A percentile compares a stretch with the other conserved stretches of the same genome.
Evolutionary conservation across 2,797 vertebrate species (phyloP).

Genomic region (Siniperca undulata): DNA sequence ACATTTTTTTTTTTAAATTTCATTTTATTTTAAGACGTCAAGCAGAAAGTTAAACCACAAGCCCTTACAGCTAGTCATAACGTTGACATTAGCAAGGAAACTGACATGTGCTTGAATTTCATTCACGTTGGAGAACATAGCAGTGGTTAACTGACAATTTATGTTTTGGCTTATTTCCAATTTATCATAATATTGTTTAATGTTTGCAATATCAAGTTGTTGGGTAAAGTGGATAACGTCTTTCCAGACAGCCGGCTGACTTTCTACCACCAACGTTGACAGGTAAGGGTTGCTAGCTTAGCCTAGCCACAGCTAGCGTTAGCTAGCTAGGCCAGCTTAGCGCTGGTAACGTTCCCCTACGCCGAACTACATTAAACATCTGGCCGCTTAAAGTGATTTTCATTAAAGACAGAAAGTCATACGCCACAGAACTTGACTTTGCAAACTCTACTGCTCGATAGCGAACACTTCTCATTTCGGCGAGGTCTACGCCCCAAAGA

Average conservation of each 20-base stretch:
- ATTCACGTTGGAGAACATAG: conserved; percentile 24
- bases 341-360: conserved; percentile 14
- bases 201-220: neutral
- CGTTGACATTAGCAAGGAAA: conserved; percentile 43
- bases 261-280: conserved; percentile 50
- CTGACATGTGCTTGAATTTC: conserved; percentile 38
- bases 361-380: conserved; percentile 26
- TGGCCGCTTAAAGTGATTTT: neutral
- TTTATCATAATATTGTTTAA: neutral
- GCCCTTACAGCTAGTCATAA: neutral
- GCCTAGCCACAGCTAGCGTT: conserved; percentile 63
- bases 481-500: fast-evolving
- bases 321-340: conserved; percentile 67
- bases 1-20: too few species aligned
- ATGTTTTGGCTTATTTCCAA: neutral
- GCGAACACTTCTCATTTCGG: conserved; percentile 25
- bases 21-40: neutral
- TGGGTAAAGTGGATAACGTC: neutral
- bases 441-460: fast-evolving
- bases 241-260: conserved; percentile 1
- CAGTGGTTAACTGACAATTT: conserved; percentile 16
- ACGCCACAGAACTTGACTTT: fast-evolving
- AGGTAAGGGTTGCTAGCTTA: conserved; percentile 52
- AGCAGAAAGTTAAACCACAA: neutral
- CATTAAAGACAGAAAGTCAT: fast-evolving